phyloP scores from a whole-genome alignment of 2,797 vertebrate genomes.

The Dendrocincla fuliginosa region DNA sequence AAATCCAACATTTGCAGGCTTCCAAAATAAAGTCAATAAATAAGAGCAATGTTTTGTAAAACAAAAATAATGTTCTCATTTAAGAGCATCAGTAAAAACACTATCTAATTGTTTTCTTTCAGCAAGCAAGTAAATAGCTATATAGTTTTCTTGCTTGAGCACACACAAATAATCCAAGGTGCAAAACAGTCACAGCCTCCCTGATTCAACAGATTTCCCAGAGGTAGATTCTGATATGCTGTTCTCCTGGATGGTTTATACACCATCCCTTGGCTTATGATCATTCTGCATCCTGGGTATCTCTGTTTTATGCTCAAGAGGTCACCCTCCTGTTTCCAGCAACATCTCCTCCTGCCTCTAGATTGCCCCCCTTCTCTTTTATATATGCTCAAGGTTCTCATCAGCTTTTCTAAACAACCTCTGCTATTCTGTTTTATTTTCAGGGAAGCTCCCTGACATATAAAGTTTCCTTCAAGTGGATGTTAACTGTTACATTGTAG shows the following conservation, averaged over 20 bases:
- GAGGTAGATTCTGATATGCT: background rate
- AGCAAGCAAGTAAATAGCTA: background rate
- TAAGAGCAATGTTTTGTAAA: slow-evolving; percentile 37
- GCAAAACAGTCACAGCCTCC: slow-evolving; percentile 2
- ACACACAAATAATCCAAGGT: slow-evolving; percentile 35
- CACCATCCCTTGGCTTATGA: background rate
- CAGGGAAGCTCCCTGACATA: background rate
- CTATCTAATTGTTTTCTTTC: slow-evolving; percentile 45
- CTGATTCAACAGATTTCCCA: slow-evolving; percentile 34
- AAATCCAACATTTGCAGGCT: slow-evolving; percentile 9
- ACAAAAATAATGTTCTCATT: slow-evolving; percentile 26
- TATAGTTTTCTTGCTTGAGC: slow-evolving; percentile 29
- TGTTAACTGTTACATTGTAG: background rate
- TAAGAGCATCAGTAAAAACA: background rate
- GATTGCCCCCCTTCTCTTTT: background rate
- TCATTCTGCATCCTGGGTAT: background rate
- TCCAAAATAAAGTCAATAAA: slow-evolving; percentile 32
- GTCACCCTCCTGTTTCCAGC: background rate
- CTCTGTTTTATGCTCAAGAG: background rate
- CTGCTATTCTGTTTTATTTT: background rate
- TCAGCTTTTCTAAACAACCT: background rate
- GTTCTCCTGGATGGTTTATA: background rate
- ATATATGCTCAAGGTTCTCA: background rate
- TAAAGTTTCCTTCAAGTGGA: background rate
- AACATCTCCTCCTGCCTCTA: background rate